Conservation (phyloP, 1,140 invertebrate genomes). For the Drosophila erecta region DNA sequence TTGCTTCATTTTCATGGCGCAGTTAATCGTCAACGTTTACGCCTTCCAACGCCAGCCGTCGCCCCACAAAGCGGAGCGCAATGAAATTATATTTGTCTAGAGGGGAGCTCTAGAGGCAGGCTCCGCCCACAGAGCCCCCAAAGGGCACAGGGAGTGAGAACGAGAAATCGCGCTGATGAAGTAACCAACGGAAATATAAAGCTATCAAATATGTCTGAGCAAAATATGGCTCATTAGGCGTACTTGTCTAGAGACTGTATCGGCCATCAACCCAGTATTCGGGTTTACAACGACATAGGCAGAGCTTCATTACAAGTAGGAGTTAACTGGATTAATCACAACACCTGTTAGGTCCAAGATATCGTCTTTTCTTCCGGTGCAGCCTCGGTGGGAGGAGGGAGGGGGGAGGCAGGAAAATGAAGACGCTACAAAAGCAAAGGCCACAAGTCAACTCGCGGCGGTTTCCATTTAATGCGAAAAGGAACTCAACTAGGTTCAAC, state of each 20-base stretch:
- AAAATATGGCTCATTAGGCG: not conserved
- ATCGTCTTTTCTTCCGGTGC: not conserved
- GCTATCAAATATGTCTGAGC: not conserved
- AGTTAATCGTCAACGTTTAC: conserved; percentile 84
- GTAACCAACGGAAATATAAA: not conserved
- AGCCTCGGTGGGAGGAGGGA: not conserved
- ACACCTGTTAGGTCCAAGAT: not conserved
- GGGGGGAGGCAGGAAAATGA: conserved; percentile 20
- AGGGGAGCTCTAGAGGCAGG: not conserved
- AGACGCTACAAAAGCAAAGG: conserved; percentile 37
- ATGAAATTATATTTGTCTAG: conserved; percentile 84
- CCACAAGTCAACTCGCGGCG: conserved; percentile 58
- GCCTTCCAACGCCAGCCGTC: conserved; percentile 80
- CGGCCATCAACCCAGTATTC: not conserved
- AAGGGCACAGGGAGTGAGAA: not conserved
- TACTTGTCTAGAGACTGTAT: conserved; percentile 3
- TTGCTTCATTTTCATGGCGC: conserved; percentile 84
- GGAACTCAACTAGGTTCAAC: conserved; percentile 46
- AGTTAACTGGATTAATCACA: no score
- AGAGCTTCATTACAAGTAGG: no score
- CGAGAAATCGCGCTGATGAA: no score
- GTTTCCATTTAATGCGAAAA: conserved; percentile 65
- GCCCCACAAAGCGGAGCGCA: conserved; percentile 71
- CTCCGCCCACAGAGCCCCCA: not conserved
- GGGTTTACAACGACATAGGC: not conserved